A percentile compares a stretch with the other conserved stretches of the same genome.
Evolutionary conservation across 2,888 invertebrate species (phyloP).

Genomic region (Polyommatus icarus): DNA sequence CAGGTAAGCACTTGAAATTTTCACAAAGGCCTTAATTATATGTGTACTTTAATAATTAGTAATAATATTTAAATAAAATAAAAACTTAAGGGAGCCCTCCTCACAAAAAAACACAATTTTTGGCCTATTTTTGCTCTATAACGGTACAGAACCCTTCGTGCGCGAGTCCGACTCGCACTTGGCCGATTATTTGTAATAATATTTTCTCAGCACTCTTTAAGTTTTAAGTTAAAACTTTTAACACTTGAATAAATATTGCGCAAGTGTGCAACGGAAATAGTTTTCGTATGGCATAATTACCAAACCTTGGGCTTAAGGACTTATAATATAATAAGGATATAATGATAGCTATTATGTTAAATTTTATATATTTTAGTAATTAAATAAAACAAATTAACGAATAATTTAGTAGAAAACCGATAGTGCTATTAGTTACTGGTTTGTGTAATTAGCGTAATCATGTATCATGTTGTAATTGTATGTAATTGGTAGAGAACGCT

Average conservation of each 20-base stretch:
- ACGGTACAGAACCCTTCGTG: too few relatives aligned
- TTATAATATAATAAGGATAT: slow-evolving; percentile 12
- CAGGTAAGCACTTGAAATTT: too few relatives aligned
- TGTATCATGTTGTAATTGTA: not conserved
- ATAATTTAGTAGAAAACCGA: slow-evolving; percentile 24
- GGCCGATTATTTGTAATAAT: too few relatives aligned
- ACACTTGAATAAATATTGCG: slow-evolving; percentile 1
- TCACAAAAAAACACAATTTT: too few relatives aligned
- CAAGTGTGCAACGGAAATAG: slow-evolving; percentile 13
- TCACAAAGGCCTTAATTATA: too few relatives aligned
- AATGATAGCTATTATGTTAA: not conserved
- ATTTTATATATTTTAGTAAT: slow-evolving; percentile 3
- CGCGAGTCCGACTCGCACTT: too few relatives aligned
- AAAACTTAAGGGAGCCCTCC: too few relatives aligned
- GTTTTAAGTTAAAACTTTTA: not conserved
- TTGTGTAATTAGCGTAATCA: slow-evolving; percentile 11
- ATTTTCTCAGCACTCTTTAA: too few relatives aligned
- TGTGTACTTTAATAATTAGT: too few relatives aligned
- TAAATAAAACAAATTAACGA: slow-evolving; percentile 28
- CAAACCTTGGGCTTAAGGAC: slow-evolving; percentile 17
- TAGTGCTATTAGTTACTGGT: not conserved
- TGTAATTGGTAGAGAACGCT: not conserved
- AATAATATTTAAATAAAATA: too few relatives aligned
- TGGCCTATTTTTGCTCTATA: too few relatives aligned
- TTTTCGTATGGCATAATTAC: slow-evolving; percentile 9